Conservation (phyloP, 2,888 invertebrate genomes). For the Timema podura region DNA sequence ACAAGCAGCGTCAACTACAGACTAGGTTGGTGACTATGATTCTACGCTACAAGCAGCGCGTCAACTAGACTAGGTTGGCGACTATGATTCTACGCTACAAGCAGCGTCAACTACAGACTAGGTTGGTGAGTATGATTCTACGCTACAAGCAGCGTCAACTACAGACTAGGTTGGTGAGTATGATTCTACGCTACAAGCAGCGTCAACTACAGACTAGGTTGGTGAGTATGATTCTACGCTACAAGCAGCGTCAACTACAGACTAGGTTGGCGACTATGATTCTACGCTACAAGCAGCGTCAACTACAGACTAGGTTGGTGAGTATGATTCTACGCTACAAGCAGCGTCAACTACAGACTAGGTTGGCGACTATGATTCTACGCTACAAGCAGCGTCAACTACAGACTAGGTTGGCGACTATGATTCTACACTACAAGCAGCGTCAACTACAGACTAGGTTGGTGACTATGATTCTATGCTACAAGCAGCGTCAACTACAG, state of each 20-base stretch:
- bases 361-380: too few relatives aligned
- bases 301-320: background rate
- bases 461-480: too few relatives aligned
- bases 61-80: background rate
- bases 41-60: background rate
- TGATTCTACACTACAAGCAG: background rate
- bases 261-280: background rate
- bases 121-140: too few relatives aligned
- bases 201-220: background rate
- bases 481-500: background rate
- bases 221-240: too few relatives aligned
- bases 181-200: background rate
- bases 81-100: background rate
- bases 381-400: background rate
- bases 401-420: background rate
- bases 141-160: background rate
- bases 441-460: background rate
- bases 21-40: background rate
- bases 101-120: background rate
- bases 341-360: background rate
- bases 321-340: background rate
- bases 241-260: background rate
- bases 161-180: background rate
- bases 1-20: background rate
- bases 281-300: background rate